Evolutionary conservation across 2,797 vertebrate genomes (phyloP).

Genomic region (Lagocephalus sceleratus): DNA sequence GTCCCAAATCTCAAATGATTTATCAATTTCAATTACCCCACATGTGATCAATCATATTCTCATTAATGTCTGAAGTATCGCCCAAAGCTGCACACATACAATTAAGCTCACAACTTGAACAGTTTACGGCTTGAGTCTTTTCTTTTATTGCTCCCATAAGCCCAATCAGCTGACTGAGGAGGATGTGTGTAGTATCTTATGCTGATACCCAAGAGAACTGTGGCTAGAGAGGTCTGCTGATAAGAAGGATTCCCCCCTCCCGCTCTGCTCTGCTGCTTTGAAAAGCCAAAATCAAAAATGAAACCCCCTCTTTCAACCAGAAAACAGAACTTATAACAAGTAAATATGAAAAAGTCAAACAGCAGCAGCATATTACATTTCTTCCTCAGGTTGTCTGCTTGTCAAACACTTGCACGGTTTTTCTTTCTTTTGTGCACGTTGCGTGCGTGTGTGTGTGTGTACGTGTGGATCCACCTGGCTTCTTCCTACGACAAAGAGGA

Average conservation of each 20-base stretch:
- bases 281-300: too few species aligned
- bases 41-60: slow-evolving; percentile 73
- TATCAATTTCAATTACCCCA: slow-evolving; percentile 75
- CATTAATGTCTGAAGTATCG: slow-evolving; percentile 57
- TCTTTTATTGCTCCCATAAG: slow-evolving; percentile 30
- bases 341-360: slow-evolving; percentile 3
- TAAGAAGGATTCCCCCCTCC: slow-evolving; percentile 35
- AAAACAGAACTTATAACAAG: slow-evolving; percentile 18
- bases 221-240: slow-evolving; percentile 43
- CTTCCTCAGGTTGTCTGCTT: slow-evolving; percentile 15
- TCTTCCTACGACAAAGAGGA: slow-evolving; percentile 54
- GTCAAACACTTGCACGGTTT: slow-evolving; percentile 39
- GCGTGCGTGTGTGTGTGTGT: slow-evolving; percentile 19
- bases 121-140: slow-evolving; percentile 45
- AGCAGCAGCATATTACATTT: slow-evolving; percentile 9
- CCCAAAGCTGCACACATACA: slow-evolving; percentile 40
- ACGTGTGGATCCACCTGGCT: slow-evolving; percentile 53
- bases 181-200: slow-evolving; percentile 16
- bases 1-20: slow-evolving; percentile 58
- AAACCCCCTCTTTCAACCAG: slow-evolving; percentile 3
- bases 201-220: slow-evolving; percentile 49
- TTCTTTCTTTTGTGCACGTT: slow-evolving; percentile 24
- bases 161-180: slow-evolving; percentile 13
- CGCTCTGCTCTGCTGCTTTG: slow-evolving; percentile 11
- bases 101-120: slow-evolving; percentile 34